These are phyloP conservation scores for Melanotaenia parkinsoni DNA, from an alignment of 2,797 vertebrate genomes.

Conservation along the genomic window DNA sequence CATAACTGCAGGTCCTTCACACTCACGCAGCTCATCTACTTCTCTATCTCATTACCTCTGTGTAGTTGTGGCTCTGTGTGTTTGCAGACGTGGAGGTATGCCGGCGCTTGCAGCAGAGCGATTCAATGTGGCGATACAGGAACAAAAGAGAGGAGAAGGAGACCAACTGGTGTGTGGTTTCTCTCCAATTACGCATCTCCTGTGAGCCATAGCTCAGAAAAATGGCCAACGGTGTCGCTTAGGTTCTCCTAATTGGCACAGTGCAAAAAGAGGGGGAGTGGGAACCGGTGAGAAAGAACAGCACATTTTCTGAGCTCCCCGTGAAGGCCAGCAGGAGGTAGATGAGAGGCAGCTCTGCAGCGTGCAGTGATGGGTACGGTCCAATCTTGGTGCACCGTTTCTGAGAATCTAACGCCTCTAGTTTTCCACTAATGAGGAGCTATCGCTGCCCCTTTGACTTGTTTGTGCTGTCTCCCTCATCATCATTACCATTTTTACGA, in stretches of 20 bases:
- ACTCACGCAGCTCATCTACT: conserved; percentile 54
- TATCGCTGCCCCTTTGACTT: conserved; percentile 59
- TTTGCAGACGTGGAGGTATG: conserved; percentile 17
- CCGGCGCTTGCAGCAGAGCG: background rate
- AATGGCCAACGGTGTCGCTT: conserved; percentile 64
- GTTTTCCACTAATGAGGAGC: conserved; percentile 72
- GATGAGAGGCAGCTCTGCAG: conserved; percentile 62
- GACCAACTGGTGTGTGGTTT: conserved; percentile 63
- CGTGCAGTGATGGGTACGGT: conserved; percentile 47
- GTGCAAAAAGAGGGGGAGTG: conserved; percentile 49
- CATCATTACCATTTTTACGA: conserved; percentile 58
- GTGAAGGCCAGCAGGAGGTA: conserved; percentile 66
- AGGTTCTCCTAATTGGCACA: conserved; percentile 75
- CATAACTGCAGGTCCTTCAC: conserved; percentile 52
- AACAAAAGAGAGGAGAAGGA: conserved; percentile 37
- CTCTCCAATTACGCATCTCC: conserved; percentile 73
- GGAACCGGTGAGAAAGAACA: conserved; percentile 39
- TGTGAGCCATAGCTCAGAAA: conserved; percentile 63
- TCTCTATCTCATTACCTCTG: conserved; percentile 63
- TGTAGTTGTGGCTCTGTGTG: conserved; percentile 27
- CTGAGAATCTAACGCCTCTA: conserved; percentile 38
- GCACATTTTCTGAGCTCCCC: conserved; percentile 53
- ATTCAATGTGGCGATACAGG: conserved; percentile 34
- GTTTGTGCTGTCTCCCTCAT: conserved; percentile 35
- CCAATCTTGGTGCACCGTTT: conserved; percentile 41